Percentiles rank a stretch among this genome's conserved stretches.
Conservation (phyloP, 2,113 vertebrate species). For the Colistium nudipinnis region DNA sequence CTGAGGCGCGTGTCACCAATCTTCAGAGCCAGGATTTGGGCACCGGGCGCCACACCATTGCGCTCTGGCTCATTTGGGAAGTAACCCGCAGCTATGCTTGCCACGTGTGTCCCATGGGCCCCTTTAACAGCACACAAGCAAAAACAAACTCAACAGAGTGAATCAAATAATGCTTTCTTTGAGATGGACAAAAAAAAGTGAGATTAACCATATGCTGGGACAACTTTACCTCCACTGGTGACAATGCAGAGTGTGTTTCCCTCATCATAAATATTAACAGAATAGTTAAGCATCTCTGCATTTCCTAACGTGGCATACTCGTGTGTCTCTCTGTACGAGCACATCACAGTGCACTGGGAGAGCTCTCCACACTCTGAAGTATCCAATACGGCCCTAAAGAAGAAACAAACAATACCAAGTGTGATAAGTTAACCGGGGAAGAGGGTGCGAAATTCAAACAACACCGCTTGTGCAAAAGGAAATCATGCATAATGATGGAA, state of each 20-base stretch:
- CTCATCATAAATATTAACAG: conserved; percentile 95
- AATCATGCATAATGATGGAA: background rate
- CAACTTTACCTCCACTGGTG: conserved; percentile 92
- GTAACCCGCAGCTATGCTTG: conserved; percentile 96
- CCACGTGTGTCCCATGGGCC: conserved; percentile 97
- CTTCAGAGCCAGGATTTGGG: conserved; percentile 95
- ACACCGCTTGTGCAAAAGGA: too few relatives aligned
- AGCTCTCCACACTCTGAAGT: conserved; percentile 92
- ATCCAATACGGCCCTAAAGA: conserved; percentile 90
- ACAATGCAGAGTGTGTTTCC: conserved; percentile 96
- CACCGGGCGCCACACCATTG: conserved; percentile 94
- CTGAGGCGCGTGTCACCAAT: conserved; percentile 96
- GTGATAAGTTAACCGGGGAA: background rate
- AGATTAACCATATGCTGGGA: background rate
- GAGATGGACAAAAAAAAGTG: background rate
- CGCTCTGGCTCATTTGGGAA: conserved; percentile 96
- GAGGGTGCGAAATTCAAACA: too few relatives aligned
- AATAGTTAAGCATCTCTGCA: conserved; percentile 98
- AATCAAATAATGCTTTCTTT: background rate
- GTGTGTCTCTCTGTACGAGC: conserved; percentile 91
- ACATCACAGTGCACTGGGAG: conserved; percentile 85
- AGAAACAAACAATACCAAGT: conserved; percentile 29
- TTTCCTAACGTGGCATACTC: conserved; percentile 93
- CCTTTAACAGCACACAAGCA: conserved; percentile 76
- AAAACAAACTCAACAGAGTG: background rate